Base-by-base conservation (phyloP, 2,888 invertebrate species). In the Trichogramma dendrolimi region DNA sequence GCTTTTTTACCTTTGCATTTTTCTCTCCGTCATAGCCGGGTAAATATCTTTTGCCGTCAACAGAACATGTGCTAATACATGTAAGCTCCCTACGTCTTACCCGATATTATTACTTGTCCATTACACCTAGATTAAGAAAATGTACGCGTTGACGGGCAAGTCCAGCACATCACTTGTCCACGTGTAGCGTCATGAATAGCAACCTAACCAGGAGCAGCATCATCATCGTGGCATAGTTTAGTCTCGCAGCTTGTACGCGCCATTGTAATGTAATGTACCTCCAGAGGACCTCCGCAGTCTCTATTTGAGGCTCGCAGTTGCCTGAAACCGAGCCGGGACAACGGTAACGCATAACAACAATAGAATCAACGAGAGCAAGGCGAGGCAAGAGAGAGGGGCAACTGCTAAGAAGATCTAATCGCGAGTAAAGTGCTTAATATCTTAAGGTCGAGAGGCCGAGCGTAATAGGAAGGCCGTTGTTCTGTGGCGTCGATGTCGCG, bases 391-490 rank as follows among this genome's bases (percentile, higher is more conserved):
- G 27, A 27, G 27, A 27, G 27, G 3, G 27, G 27, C 3, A 27
- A 75, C 27, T 27, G 27, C 27, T 27, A 27, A 27, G 27, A 75
- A 78, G 79, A 79, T 79, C 78, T 79, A 79, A 79, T 79, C 79
- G 77, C 71, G 71, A 71, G 73, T 75, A 76, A 79, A 79, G 77
- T 78, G 76, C 78, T 79, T 79, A 79, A 79, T 79, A 78, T 79
- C 78, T 77, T 75, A 75, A 77, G 77, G 75, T 78, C 75, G 75
- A 72, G 68, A 70, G 54, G 67, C 65, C 61, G 60, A 63, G 51
- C 67, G 70, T 68, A 69, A 67, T 67, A 52, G 64, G 65, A 63
- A 67, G 66, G 66, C 64, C 63, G 44, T 58, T 50, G 49, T 54
- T 67, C 50, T 65, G 27, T 27, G 27, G 27, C 27, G 27, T 27